These are phyloP conservation scores for Nesoenas mayeri DNA, from an alignment of 2,113 vertebrate species.

Conservation along the genomic window DNA sequence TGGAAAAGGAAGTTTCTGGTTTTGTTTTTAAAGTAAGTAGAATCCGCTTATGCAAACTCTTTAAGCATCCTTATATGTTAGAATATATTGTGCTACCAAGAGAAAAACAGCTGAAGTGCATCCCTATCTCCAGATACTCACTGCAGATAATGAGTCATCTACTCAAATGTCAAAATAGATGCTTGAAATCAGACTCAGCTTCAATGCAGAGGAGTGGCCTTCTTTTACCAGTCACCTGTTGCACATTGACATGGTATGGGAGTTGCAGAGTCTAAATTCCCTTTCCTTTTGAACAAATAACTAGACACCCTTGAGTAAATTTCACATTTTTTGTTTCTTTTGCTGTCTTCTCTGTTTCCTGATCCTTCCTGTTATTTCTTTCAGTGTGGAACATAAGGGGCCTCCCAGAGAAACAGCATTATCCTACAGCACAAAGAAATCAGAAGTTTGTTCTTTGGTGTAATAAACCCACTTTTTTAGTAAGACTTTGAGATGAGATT, in stretches of 20 bases:
- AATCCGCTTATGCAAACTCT: not conserved
- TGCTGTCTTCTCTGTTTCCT: not conserved
- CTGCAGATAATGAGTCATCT: slow-evolving; percentile 51
- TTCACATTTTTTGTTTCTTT: not conserved
- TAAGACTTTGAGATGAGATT: not conserved
- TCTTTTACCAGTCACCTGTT: not conserved
- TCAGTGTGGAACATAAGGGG: not conserved
- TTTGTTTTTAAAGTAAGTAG: not conserved
- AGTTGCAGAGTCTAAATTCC: not conserved
- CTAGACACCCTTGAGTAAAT: not conserved
- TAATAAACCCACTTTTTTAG: not conserved
- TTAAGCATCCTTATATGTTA: not conserved
- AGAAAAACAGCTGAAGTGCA: not conserved
- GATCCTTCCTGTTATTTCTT: not conserved
- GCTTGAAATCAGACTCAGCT: not conserved
- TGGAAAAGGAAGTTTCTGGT: not conserved
- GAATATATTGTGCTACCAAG: not conserved
- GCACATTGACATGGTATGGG: not conserved
- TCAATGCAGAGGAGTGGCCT: not conserved
- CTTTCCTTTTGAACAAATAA: not conserved
- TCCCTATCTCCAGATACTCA: not conserved
- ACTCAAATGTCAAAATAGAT: slow-evolving; percentile 48
- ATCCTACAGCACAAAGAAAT: not conserved
- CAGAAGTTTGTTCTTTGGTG: not conserved
- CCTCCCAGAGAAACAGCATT: not conserved